A percentile compares a stretch with the other conserved stretches of the same genome.
These are phyloP conservation scores for Serripes groenlandicus DNA, from an alignment of 2,888 invertebrate genomes.

Conservation along the genomic window DNA sequence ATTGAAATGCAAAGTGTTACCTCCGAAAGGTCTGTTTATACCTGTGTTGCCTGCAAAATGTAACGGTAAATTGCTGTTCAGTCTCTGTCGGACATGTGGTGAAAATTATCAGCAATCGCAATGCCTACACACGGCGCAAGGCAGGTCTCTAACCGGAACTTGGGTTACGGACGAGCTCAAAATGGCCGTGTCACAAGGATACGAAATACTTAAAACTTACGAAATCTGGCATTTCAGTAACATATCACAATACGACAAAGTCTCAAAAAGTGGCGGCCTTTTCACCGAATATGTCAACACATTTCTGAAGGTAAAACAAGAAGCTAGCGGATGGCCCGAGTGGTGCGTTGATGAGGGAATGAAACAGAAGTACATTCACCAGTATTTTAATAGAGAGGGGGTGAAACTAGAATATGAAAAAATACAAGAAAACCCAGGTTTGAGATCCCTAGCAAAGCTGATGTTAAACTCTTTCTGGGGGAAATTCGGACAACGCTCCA, in stretches of 20 bases:
- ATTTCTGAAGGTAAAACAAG: slow-evolving; percentile 72
- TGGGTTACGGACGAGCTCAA: slow-evolving; percentile 83
- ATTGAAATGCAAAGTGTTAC: slow-evolving; percentile 73
- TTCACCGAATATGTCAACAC: slow-evolving; percentile 81
- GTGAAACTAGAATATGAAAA: slow-evolving; percentile 24
- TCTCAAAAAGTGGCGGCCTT: slow-evolving; percentile 56
- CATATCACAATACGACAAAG: slow-evolving; percentile 47
- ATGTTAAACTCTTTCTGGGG: slow-evolving; percentile 42
- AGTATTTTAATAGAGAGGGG: slow-evolving; percentile 50
- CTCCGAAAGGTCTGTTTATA: slow-evolving; percentile 74
- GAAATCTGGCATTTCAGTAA: slow-evolving; percentile 83
- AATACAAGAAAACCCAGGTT: slow-evolving; percentile 37
- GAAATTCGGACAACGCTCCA: slow-evolving; percentile 32
- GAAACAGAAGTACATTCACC: slow-evolving; percentile 66
- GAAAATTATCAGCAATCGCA: slow-evolving; percentile 33
- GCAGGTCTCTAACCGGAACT: slow-evolving; percentile 76
- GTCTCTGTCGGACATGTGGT: slow-evolving; percentile 77
- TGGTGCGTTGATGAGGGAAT: slow-evolving; percentile 59
- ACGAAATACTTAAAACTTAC: slow-evolving; percentile 75
- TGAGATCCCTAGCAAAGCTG: slow-evolving; percentile 33
- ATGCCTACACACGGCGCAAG: slow-evolving; percentile 56
- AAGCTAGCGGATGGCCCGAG: slow-evolving; percentile 74
- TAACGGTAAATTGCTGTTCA: slow-evolving; percentile 80
- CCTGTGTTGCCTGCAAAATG: slow-evolving; percentile 79
- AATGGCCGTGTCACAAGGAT: slow-evolving; percentile 79